Evolutionary conservation across 2,113 vertebrate genomes (phyloP).

Genomic region (Micronycteris hirsuta): DNA sequence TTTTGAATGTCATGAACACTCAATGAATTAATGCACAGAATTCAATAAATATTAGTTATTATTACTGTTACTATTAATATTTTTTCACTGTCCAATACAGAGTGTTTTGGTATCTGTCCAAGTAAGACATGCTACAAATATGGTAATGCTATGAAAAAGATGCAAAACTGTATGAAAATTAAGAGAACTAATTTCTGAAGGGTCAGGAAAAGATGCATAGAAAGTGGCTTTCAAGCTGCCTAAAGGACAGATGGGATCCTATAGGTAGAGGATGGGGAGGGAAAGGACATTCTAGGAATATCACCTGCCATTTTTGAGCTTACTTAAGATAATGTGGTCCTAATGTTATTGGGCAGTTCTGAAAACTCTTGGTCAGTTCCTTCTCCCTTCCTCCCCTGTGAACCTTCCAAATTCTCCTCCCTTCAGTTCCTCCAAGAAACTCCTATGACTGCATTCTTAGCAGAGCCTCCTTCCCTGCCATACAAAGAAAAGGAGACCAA

Average conservation of each 20-base stretch:
- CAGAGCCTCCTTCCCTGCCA: neutral
- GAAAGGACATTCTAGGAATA: neutral
- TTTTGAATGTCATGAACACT: neutral
- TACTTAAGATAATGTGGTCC: neutral
- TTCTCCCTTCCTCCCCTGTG: neutral
- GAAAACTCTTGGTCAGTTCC: neutral
- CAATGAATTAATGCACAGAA: neutral
- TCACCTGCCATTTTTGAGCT: neutral
- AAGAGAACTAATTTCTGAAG: constrained; percentile 23
- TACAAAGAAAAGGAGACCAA: neutral
- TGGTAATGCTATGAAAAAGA: neutral
- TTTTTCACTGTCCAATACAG: neutral
- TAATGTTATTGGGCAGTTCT: neutral
- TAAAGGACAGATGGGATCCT: neutral
- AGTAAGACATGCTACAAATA: too few relatives aligned
- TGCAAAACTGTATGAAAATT: neutral
- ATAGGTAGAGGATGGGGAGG: neutral
- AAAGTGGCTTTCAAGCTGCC: neutral
- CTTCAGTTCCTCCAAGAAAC: neutral
- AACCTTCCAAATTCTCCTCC: neutral
- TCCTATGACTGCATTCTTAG: neutral
- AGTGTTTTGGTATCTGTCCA: too few relatives aligned
- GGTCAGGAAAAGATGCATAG: neutral
- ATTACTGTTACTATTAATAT: neutral
- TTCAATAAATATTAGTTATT: neutral